Evolutionary conservation across 1,140 invertebrate genomes (phyloP).

Genomic region (Euura saliciscinereae): DNA sequence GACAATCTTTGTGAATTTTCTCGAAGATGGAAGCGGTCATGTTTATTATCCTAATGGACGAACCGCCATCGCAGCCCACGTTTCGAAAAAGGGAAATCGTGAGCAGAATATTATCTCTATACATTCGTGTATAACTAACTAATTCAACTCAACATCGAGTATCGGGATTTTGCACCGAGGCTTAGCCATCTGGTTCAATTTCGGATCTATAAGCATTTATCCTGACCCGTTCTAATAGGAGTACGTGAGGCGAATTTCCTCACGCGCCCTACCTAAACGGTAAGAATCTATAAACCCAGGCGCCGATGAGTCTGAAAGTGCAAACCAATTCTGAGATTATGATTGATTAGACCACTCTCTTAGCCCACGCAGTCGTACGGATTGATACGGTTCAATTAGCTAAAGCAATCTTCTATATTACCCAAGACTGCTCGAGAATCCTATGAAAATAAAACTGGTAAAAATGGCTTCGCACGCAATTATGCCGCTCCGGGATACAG

Average conservation of each 20-base stretch:
- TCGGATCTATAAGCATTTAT: background rate
- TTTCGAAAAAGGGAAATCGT: conserved; percentile 21
- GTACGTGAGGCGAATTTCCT: background rate
- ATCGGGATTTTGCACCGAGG: no score
- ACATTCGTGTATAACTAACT: no score
- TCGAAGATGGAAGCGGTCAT: conserved; percentile 24
- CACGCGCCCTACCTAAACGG: background rate
- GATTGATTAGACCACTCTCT: no score
- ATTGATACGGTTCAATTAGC: background rate
- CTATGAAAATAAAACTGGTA: no score
- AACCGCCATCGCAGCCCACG: conserved; percentile 29
- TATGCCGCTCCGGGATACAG: no score
- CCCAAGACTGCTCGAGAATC: no score
- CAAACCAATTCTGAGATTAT: no score
- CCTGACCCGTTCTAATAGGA: background rate
- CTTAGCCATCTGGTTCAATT: background rate
- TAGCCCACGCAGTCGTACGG: background rate
- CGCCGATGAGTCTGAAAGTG: background rate
- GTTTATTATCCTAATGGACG: conserved; percentile 40
- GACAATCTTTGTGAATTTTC: conserved; percentile 31
- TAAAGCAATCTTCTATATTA: background rate
- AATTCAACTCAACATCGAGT: no score
- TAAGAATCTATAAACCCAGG: background rate
- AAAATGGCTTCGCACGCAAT: no score
- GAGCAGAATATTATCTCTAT: background rate